These are phyloP conservation scores for Phania funesta DNA, from an alignment of 2,888 invertebrate species.

Conservation along the genomic window DNA sequence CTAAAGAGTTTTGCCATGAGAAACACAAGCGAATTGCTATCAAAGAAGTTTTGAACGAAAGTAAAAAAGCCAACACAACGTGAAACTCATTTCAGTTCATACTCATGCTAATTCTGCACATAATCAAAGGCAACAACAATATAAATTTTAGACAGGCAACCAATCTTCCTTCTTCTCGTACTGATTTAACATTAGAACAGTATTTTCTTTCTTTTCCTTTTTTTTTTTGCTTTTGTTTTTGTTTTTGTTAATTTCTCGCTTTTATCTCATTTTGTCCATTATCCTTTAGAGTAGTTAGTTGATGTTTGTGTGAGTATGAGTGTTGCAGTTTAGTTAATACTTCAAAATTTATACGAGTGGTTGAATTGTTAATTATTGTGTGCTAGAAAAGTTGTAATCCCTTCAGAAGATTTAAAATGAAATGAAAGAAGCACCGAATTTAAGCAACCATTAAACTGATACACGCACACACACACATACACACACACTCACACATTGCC, in stretches of 20 bases:
- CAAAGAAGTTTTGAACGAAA: constrained; percentile 51
- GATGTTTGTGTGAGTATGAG: neutral
- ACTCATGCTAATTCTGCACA: neutral
- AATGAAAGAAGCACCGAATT: constrained; percentile 49
- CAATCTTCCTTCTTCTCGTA: constrained; percentile 19
- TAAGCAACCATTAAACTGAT: neutral
- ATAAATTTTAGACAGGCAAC: constrained; percentile 6
- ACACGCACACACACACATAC: neutral
- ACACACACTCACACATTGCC: neutral
- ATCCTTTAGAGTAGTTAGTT: constrained; percentile 35
- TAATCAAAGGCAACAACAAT: constrained; percentile 24
- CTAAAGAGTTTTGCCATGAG: constrained; percentile 31
- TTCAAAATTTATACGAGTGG: constrained; percentile 68
- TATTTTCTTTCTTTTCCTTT: neutral
- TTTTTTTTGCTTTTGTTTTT: no score
- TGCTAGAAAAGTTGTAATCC: constrained; percentile 69
- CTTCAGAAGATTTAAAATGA: constrained; percentile 64
- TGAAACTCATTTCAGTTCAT: neutral
- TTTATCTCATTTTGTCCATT: constrained; percentile 64
- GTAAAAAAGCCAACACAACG: constrained; percentile 32
- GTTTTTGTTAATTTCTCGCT: constrained; percentile 14
- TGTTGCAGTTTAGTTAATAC: constrained; percentile 59
- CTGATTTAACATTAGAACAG: neutral
- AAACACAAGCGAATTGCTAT: constrained; percentile 24
- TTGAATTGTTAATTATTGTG: constrained; percentile 69